Evolutionary conservation across 2,888 invertebrate genomes (phyloP).

Genomic region (Apeira syringaria): DNA sequence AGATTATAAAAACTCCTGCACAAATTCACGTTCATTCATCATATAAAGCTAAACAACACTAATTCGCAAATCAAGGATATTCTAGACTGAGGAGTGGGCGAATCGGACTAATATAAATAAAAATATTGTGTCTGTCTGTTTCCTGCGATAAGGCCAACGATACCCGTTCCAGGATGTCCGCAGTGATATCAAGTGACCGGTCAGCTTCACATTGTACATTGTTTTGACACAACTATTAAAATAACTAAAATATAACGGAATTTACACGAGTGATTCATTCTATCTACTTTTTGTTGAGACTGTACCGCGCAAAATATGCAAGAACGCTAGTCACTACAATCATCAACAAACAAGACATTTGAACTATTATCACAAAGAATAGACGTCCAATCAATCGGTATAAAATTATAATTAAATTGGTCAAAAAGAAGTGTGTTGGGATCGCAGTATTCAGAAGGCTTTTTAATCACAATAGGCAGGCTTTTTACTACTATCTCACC

Average conservation of each 20-base stretch:
- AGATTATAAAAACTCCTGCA: too few species aligned
- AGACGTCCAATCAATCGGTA: too few species aligned
- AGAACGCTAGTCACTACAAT: too few species aligned
- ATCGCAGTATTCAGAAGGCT: too few species aligned
- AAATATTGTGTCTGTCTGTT: constrained; percentile 63
- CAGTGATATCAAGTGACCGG: constrained; percentile 66
- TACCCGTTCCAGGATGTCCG: constrained; percentile 70
- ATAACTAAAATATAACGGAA: constrained; percentile 4
- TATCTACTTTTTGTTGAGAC: too few species aligned
- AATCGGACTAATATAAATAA: constrained; percentile 64
- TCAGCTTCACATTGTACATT: constrained; percentile 36
- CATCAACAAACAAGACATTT: too few species aligned
- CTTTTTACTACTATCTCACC: too few species aligned
- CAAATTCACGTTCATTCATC: constrained; percentile 44
- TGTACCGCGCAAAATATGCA: too few species aligned
- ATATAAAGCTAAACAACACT: constrained; percentile 41
- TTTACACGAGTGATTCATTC: constrained; percentile 12
- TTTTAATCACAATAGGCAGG: too few species aligned
- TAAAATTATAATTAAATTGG: too few species aligned
- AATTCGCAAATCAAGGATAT: constrained; percentile 57
- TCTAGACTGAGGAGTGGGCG: constrained; percentile 62
- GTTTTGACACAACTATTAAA: constrained; percentile 19
- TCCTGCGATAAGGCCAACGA: constrained; percentile 70
- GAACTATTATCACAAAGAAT: too few species aligned
- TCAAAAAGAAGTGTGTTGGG: too few species aligned